A percentile compares a stretch with the other conserved stretches of the same genome.
These are phyloP conservation scores for Dicrurus megarhynchus DNA, from an alignment of 2,113 vertebrate species.

Conservation along the genomic window DNA sequence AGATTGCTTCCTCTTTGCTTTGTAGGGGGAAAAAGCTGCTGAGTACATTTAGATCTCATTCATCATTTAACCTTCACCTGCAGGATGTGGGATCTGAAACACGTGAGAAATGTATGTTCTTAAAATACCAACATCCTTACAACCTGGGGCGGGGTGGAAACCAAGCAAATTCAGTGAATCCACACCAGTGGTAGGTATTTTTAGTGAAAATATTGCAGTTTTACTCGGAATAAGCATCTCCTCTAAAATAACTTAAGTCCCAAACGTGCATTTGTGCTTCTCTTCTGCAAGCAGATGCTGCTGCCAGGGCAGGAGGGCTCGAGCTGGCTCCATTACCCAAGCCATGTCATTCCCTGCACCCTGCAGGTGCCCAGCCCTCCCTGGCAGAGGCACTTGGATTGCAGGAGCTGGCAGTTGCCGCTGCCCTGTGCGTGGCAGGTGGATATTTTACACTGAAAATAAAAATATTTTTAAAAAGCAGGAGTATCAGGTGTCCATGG, in stretches of 20 bases:
- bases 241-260: neutral
- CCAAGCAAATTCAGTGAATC: neutral
- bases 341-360: neutral
- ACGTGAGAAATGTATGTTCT: neutral
- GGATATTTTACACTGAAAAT: neutral
- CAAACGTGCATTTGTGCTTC: neutral
- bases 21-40: neutral
- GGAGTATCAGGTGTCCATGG: neutral
- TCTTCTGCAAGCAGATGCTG: neutral
- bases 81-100: neutral
- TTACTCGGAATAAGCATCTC: neutral
- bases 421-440: neutral
- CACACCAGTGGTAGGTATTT: neutral
- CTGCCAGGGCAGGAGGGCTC: neutral
- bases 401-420: neutral
- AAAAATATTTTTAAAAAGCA: neutral
- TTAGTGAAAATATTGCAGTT: neutral
- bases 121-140: neutral
- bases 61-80: neutral
- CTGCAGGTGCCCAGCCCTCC: neutral
- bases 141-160: rapidly evolving
- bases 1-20: neutral
- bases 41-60: neutral
- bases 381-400: neutral
- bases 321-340: neutral